A percentile compares a stretch with the other conserved stretches of the same genome.
These are phyloP conservation scores for Tigriopus japonicus DNA, from an alignment of 1,140 invertebrate species.

Conservation along the genomic window DNA sequence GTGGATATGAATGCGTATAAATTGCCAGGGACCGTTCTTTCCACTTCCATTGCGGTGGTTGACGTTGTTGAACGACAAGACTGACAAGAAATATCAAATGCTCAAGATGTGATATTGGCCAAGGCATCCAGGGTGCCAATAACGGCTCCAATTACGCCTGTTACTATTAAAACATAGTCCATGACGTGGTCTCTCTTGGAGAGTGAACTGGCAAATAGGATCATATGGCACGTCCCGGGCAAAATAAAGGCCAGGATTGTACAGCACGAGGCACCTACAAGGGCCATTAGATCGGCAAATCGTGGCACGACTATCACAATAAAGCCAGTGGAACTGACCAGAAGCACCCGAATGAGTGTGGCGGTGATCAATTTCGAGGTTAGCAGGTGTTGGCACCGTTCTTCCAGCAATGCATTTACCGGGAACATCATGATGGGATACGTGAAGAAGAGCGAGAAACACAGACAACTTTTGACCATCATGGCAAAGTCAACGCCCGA, in stretches of 20 bases:
- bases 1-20: too few relatives aligned
- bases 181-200: constrained; percentile 22
- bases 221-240: constrained; percentile 29
- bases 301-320: constrained; percentile 30
- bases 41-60: too few relatives aligned
- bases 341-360: constrained; percentile 14
- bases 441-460: constrained; percentile 29
- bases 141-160: constrained; percentile 26
- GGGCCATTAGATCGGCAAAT: constrained; percentile 31
- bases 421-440: constrained; percentile 33
- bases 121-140: constrained; percentile 20
- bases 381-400: constrained; percentile 20
- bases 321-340: constrained; percentile 19
- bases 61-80: too few relatives aligned
- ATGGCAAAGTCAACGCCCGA: constrained; percentile 26
- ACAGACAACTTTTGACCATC: constrained; percentile 29
- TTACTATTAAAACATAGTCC: constrained; percentile 24
- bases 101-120: constrained; percentile 46
- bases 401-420: constrained; percentile 27
- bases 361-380: not conserved
- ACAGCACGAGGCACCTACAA: constrained; percentile 31
- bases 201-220: constrained; percentile 24
- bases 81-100: constrained; percentile 25
- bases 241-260: constrained; percentile 30
- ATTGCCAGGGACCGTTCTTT: too few relatives aligned